A percentile compares a stretch with the other conserved stretches of the same genome.
Conservation (phyloP, 2,113 vertebrate species). For the Odontophorus gujanensis region DNA sequence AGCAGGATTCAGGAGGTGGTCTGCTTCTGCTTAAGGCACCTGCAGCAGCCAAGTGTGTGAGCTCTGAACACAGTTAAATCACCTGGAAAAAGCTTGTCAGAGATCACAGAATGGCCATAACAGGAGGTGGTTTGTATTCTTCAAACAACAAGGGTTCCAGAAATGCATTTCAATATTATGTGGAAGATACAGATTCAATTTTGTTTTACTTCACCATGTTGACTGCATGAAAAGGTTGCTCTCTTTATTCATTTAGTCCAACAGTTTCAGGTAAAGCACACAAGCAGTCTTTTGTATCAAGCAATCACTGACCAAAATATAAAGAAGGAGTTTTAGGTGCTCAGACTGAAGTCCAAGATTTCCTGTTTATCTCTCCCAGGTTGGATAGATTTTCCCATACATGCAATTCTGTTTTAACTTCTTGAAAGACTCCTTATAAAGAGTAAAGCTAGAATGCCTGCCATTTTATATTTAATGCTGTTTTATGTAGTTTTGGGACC, state of each 20-base stretch:
- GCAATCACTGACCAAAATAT: background rate
- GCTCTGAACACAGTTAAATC: background rate
- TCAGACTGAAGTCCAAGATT: background rate
- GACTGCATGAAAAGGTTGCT: background rate
- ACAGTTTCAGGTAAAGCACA: background rate
- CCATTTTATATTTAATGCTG: background rate
- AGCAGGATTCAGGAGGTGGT: background rate
- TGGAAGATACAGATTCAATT: fast-evolving
- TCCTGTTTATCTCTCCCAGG: background rate
- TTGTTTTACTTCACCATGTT: background rate
- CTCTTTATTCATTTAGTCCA: background rate
- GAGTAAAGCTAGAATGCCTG: background rate
- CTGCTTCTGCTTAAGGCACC: background rate
- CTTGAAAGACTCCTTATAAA: background rate
- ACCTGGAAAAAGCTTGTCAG: background rate
- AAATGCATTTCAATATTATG: background rate
- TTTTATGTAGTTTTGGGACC: background rate
- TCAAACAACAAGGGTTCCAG: background rate
- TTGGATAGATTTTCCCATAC: background rate
- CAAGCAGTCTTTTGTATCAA: background rate
- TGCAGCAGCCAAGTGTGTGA: background rate
- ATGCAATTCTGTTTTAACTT: background rate
- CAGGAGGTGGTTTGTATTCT: background rate
- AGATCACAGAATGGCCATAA: background rate
- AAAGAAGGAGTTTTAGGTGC: background rate